These are phyloP conservation scores for Hystrix brachyura DNA, from an alignment of 2,113 vertebrate species.

Conservation along the genomic window DNA sequence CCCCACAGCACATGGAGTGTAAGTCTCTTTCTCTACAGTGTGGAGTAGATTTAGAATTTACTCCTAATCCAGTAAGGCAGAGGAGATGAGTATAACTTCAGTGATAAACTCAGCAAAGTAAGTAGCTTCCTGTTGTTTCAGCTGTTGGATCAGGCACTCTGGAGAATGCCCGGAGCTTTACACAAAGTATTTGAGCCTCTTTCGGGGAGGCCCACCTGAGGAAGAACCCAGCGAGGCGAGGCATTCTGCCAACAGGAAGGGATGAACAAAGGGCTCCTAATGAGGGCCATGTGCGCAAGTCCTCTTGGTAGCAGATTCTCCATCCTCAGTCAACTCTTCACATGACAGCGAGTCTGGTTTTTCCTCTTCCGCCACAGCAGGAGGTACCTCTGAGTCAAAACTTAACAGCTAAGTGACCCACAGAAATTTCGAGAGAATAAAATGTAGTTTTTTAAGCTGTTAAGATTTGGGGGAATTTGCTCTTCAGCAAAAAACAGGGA, in stretches of 20 bases:
- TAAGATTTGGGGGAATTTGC: not conserved
- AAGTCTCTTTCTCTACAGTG: not conserved
- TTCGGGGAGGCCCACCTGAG: fast-evolving
- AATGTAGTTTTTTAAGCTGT: not conserved
- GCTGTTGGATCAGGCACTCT: not conserved
- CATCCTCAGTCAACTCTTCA: not conserved
- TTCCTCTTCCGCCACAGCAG: not conserved
- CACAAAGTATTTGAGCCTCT: not conserved
- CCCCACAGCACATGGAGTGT: fast-evolving
- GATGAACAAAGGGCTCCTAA: fast-evolving
- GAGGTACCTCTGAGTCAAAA: not conserved
- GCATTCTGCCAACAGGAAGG: not conserved
- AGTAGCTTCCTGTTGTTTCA: not conserved
- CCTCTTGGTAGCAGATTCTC: fast-evolving
- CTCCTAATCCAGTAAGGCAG: not conserved
- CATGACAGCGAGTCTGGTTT: not conserved
- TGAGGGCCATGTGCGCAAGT: fast-evolving
- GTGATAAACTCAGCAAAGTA: not conserved
- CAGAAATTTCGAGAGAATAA: not conserved
- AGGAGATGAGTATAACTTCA: not conserved
- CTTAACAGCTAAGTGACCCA: not conserved
- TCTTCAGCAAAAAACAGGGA: not conserved
- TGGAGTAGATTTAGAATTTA: not conserved
- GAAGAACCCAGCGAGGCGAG: not conserved
- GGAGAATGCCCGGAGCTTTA: not conserved